Percentiles rank a stretch among this genome's conserved stretches.
These are phyloP conservation scores for Myxocyprinus asiaticus DNA, from an alignment of 2,113 vertebrate species.

Conservation along the genomic window DNA sequence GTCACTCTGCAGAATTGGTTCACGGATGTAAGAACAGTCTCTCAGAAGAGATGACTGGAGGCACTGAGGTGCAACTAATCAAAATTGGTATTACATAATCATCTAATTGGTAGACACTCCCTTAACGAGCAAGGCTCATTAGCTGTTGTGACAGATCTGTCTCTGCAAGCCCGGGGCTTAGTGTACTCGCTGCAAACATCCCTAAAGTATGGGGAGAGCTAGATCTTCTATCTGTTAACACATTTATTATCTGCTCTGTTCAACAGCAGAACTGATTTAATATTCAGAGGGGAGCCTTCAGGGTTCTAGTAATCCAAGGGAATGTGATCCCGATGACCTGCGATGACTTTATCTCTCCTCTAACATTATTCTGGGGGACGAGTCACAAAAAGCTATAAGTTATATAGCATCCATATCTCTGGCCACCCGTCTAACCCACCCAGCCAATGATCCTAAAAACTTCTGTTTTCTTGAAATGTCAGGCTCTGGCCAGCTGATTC, in stretches of 20 bases:
- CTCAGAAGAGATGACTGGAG: constrained; percentile 12
- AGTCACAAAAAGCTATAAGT: constrained; percentile 15
- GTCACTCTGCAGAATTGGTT: neutral
- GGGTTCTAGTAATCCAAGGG: neutral
- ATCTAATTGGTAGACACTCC: constrained; percentile 12
- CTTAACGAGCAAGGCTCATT: constrained; percentile 36
- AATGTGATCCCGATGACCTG: constrained; percentile 15
- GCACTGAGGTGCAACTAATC: constrained; percentile 26
- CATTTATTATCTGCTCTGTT: neutral
- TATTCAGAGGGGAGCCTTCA: neutral
- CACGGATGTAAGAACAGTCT: neutral
- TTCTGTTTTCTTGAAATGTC: constrained; percentile 21
- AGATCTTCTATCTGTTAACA: no score
- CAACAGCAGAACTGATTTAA: neutral
- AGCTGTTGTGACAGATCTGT: constrained; percentile 16
- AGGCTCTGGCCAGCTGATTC: constrained; percentile 65
- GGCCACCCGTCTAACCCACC: no score
- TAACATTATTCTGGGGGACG: neutral
- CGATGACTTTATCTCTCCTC: neutral
- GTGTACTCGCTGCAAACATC: neutral
- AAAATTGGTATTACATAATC: constrained; percentile 38
- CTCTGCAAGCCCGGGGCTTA: neutral
- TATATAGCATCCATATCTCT: constrained; percentile 29
- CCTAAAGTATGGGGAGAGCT: no score
- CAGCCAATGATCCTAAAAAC: constrained; percentile 9